Conservation (phyloP, 2,113 vertebrate genomes). For the Macrotis lagotis region DNA sequence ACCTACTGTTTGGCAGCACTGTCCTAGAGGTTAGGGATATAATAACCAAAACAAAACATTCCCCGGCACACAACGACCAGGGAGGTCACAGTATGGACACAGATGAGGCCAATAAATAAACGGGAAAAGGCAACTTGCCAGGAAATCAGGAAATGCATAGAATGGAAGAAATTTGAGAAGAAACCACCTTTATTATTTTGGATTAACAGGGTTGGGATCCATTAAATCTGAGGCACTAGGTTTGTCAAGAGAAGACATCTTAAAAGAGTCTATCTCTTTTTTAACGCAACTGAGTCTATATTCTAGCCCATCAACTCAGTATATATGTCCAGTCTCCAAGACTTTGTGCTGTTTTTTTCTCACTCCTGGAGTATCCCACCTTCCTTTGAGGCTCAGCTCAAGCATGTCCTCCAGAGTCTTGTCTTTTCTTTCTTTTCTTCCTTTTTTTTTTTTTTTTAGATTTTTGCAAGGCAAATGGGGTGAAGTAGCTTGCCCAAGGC, state of each 20-base stretch:
- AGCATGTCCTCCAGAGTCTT: not conserved
- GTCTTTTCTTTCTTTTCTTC: too few species aligned
- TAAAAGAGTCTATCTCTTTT: not conserved
- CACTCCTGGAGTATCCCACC: not conserved
- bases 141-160: too few species aligned
- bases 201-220: not conserved
- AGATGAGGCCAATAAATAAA: too few species aligned
- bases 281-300: not conserved
- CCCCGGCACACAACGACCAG: too few species aligned
- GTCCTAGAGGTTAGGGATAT: fast-evolving
- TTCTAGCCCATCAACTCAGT: not conserved
- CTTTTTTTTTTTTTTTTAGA: too few species aligned
- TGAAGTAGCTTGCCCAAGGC: too few species aligned
- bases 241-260: too few species aligned
- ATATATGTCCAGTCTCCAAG: not conserved
- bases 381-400: not conserved
- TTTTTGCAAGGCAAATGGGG: too few species aligned
- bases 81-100: too few species aligned
- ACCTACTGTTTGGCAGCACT: not conserved
- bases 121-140: too few species aligned
- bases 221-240: not conserved
- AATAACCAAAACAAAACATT: not conserved
- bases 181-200: not conserved
- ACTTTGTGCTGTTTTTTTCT: not conserved
- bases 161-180: not conserved